Evolutionary conservation across 2,888 invertebrate species (phyloP).

Genomic region (Drosophila siamana): DNA sequence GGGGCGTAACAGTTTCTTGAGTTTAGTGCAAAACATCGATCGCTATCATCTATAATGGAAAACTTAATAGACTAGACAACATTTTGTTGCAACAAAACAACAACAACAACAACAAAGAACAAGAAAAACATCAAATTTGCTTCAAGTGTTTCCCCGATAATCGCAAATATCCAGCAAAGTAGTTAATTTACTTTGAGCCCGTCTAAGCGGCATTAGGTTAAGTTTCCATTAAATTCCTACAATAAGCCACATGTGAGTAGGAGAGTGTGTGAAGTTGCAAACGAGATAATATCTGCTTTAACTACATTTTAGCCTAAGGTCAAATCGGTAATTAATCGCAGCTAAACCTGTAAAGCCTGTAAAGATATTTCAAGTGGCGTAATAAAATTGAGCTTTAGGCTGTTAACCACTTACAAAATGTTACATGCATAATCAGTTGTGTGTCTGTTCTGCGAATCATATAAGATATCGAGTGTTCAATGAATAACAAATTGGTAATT

Average conservation of each 20-base stretch:
- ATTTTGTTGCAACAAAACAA: constrained; percentile 40
- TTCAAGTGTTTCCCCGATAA: constrained; percentile 47
- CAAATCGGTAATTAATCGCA: neutral
- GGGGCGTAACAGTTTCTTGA: constrained; percentile 42
- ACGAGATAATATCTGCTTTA: neutral
- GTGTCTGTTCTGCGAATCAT: no score
- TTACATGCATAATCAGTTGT: no score
- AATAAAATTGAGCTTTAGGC: no score
- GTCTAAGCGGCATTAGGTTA: constrained; percentile 15
- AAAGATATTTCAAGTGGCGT: neutral
- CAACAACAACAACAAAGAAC: neutral
- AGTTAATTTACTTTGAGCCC: constrained; percentile 37
- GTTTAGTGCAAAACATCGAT: constrained; percentile 56
- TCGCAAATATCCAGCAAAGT: constrained; percentile 33
- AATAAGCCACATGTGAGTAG: constrained; percentile 6
- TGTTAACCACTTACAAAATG: no score
- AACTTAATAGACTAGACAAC: constrained; percentile 71
- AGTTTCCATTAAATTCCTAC: neutral
- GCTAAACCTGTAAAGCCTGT: neutral
- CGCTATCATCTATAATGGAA: constrained; percentile 73
- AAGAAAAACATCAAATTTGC: constrained; percentile 30
- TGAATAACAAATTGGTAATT: no score
- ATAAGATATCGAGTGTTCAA: no score
- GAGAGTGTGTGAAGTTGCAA: neutral
- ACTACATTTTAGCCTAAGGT: neutral